Conservation (phyloP, 2,797 vertebrate genomes). For the Enteromius anoplus region DNA sequence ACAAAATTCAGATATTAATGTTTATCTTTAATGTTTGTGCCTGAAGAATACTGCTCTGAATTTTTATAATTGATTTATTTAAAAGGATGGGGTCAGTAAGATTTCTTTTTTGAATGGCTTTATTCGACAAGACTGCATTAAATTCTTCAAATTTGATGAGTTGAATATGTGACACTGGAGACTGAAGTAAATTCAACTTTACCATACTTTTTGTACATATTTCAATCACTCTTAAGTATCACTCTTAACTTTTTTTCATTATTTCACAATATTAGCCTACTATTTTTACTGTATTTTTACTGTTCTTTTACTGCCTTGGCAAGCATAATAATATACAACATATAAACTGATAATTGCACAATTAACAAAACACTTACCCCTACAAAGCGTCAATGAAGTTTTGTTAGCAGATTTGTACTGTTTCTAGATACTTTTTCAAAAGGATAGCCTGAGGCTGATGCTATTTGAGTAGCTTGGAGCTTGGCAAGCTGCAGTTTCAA, state of each 20-base stretch:
- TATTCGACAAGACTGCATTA: not conserved
- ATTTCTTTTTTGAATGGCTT: not conserved
- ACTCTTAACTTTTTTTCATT: not conserved
- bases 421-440: slow-evolving; percentile 23
- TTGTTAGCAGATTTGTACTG: slow-evolving; percentile 27
- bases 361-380: not conserved
- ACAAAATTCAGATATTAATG: not conserved
- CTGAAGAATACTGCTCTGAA: not conserved
- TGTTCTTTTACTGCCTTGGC: not conserved
- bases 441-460: slow-evolving; percentile 11
- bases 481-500: slow-evolving; percentile 38
- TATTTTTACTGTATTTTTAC: not conserved
- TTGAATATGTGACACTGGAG: not conserved
- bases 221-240: too few relatives aligned
- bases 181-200: not conserved
- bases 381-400: not conserved
- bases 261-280: not conserved
- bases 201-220: not conserved
- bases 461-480: slow-evolving; percentile 35
- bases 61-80: not conserved
- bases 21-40: not conserved
- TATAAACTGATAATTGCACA: not conserved
- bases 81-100: not conserved
- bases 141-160: not conserved
- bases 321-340: not conserved